A percentile compares a stretch with the other conserved stretches of the same genome.
phyloP scores from a whole-genome alignment of 2,888 invertebrate species.

The Caenorhabditis sp. region DNA sequence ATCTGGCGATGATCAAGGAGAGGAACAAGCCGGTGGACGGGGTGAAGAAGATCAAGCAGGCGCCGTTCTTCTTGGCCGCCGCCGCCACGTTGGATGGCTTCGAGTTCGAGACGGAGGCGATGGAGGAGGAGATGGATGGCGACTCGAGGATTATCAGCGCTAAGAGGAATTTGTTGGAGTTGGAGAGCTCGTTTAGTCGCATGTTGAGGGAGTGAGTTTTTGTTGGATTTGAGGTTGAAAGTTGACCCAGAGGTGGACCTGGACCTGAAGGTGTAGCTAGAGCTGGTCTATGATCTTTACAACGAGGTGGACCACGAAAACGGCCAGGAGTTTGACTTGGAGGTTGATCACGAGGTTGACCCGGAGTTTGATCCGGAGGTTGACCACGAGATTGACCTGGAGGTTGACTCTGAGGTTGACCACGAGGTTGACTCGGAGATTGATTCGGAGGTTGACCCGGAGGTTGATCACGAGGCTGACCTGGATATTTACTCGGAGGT shows the following conservation, averaged over 20 bases:
- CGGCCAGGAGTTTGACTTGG: background rate
- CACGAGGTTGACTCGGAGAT: conserved; percentile 14
- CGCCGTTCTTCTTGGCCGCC: conserved; percentile 97
- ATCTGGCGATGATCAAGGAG: conserved; percentile 91
- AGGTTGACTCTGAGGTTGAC: conserved; percentile 6
- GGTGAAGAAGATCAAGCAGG: conserved; percentile 90
- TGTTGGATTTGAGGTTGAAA: too few relatives aligned
- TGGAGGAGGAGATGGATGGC: conserved; percentile 16
- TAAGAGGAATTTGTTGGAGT: conserved; percentile 75
- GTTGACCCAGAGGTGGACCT: too few relatives aligned
- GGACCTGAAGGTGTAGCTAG: too few relatives aligned
- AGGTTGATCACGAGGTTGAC: conserved; percentile 26
- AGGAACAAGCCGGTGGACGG: conserved; percentile 93
- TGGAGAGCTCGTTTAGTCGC: conserved; percentile 72
- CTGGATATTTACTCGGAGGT: background rate
- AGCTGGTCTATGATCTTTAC: too few relatives aligned
- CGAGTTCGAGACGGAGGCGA: conserved; percentile 87
- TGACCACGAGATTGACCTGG: conserved; percentile 12
- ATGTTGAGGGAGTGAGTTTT: conserved; percentile 44
- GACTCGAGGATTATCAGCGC: conserved; percentile 66
- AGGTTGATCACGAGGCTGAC: conserved; percentile 12
- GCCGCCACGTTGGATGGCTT: conserved; percentile 89
- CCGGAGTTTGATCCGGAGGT: conserved; percentile 4
- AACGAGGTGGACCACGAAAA: too few relatives aligned
- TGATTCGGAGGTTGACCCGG: conserved; percentile 12